phyloP scores from a whole-genome alignment of 2,888 invertebrate species.

The Clanis bilineata region DNA sequence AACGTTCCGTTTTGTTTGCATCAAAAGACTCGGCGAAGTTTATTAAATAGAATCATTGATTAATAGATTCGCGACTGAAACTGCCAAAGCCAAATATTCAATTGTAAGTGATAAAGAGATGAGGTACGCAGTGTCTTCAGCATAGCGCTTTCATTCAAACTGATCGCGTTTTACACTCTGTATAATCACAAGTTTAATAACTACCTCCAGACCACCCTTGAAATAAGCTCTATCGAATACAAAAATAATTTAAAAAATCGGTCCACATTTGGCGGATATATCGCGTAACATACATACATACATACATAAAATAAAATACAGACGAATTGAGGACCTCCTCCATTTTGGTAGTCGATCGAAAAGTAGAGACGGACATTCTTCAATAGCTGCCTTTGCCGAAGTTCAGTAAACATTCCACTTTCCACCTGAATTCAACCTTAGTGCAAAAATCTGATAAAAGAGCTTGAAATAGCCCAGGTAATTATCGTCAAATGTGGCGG shows the following conservation, averaged over 20 bases:
- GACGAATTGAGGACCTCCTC: too few species aligned
- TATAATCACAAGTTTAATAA: too few species aligned
- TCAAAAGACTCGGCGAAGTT: constrained; percentile 46
- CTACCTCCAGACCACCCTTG: too few species aligned
- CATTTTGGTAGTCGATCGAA: too few species aligned
- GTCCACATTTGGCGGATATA: too few species aligned
- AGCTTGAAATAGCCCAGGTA: not conserved
- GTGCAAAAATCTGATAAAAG: not conserved
- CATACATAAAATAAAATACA: too few species aligned
- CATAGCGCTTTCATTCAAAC: constrained; percentile 31
- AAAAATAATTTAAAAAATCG: too few species aligned
- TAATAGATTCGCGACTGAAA: constrained; percentile 45
- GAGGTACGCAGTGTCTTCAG: constrained; percentile 31
- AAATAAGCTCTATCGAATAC: too few species aligned
- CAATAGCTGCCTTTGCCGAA: not conserved
- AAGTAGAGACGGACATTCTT: not conserved
- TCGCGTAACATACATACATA: too few species aligned
- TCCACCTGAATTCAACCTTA: not conserved
- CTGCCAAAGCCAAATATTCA: constrained; percentile 43
- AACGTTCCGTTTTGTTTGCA: constrained; percentile 49
- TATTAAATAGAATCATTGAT: constrained; percentile 50
- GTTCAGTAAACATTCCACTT: not conserved
- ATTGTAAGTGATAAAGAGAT: constrained; percentile 40
- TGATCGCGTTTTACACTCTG: constrained; percentile 23
- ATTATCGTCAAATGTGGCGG: constrained; percentile 3